Evolutionary conservation across 2,888 invertebrate species (phyloP).

Genomic region (Caenorhabditis zanzibari): DNA sequence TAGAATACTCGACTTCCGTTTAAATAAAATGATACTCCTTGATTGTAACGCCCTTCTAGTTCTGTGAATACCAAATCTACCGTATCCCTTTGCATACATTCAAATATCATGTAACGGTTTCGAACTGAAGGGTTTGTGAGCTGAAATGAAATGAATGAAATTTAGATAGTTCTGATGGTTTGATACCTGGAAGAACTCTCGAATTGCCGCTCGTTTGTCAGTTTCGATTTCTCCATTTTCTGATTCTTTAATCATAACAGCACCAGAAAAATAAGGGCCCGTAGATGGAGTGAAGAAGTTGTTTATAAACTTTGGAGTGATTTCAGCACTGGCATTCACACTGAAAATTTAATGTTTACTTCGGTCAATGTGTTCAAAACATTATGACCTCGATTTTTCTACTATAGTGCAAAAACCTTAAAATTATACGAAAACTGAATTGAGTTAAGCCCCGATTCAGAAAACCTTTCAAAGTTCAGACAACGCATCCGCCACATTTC

Average conservation of each 20-base stretch:
- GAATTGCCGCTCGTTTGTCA: not conserved
- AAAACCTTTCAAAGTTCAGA: no score
- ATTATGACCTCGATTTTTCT: not conserved
- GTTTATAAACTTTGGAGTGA: constrained; percentile 7
- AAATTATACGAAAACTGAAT: no score
- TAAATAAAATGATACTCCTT: not conserved
- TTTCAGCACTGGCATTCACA: constrained; percentile 3
- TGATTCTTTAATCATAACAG: not conserved
- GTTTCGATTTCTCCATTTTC: not conserved
- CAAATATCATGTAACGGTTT: not conserved
- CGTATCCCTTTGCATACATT: not conserved
- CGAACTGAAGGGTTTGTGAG: not conserved
- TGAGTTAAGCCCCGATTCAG: no score
- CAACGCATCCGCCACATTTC: no score
- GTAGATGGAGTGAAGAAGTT: not conserved
- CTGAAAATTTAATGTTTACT: not conserved
- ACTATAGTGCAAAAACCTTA: not conserved
- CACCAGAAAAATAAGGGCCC: not conserved
- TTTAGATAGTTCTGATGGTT: not conserved
- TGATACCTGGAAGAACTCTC: not conserved
- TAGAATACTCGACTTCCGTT: not conserved
- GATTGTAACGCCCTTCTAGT: not conserved
- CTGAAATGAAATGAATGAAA: not conserved
- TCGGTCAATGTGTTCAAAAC: not conserved
- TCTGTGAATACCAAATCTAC: not conserved